phyloP scores from a whole-genome alignment of 1,140 invertebrate genomes.

The Pseudomyrmex sp. region DNA sequence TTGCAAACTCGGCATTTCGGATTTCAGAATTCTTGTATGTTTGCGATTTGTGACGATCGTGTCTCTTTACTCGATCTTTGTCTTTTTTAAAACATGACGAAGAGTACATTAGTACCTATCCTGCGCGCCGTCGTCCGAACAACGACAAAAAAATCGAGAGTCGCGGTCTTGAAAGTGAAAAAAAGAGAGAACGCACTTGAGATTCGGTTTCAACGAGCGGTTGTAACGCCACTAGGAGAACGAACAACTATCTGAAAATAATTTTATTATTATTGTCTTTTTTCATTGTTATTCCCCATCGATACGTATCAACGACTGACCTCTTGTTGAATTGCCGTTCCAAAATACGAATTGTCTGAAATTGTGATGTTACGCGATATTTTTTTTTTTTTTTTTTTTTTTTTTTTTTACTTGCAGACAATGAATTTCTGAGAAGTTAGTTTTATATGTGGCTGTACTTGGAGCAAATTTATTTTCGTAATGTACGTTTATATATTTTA shows the following conservation, averaged over 20 bases:
- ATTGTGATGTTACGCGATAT: slow-evolving; percentile 38
- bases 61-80: slow-evolving; percentile 39
- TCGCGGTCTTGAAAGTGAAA: slow-evolving; percentile 3
- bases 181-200: slow-evolving; percentile 7
- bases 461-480: no score
- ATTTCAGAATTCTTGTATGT: slow-evolving; percentile 46
- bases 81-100: slow-evolving; percentile 63
- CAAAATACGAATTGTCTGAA: slow-evolving; percentile 36
- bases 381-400: no score
- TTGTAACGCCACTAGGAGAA: slow-evolving; percentile 44
- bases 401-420: not conserved
- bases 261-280: slow-evolving; percentile 60
- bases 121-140: slow-evolving; percentile 33
- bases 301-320: slow-evolving; percentile 38
- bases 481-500: no score
- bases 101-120: slow-evolving; percentile 69
- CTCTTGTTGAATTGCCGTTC: slow-evolving; percentile 27
- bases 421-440: not conserved
- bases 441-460: not conserved
- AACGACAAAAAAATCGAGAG: slow-evolving; percentile 36
- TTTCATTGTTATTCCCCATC: slow-evolving; percentile 61
- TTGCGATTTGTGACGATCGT: slow-evolving; percentile 8
- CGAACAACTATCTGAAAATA: slow-evolving; percentile 39
- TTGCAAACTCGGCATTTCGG: slow-evolving; percentile 59
- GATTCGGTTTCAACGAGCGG: slow-evolving; percentile 32